Evolutionary conservation across 2,888 invertebrate species (phyloP).

Genomic region (Coleophora flavipennella): DNA sequence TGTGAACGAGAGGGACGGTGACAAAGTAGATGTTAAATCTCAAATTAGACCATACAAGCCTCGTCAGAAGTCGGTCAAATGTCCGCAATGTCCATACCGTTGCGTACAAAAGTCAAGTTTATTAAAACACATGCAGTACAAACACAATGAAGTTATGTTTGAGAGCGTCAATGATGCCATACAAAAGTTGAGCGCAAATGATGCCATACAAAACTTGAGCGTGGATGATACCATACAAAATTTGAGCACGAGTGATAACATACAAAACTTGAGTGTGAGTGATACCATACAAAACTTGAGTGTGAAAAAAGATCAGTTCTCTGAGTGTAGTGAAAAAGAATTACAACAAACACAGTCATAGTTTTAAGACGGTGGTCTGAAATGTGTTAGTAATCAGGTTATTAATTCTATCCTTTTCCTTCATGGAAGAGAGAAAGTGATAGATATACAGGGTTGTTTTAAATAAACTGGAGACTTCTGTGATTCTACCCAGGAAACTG

Average conservation of each 20-base stretch:
- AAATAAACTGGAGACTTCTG: too few species aligned
- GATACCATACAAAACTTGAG: constrained; percentile 19
- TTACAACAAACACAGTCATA: constrained; percentile 24
- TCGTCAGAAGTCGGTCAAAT: constrained; percentile 57
- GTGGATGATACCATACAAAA: constrained; percentile 25
- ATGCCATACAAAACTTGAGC: not conserved
- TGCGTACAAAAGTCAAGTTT: constrained; percentile 62
- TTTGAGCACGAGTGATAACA: constrained; percentile 23
- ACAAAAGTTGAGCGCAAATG: not conserved
- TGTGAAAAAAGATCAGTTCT: constrained; percentile 32
- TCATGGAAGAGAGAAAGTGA: too few species aligned
- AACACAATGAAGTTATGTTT: constrained; percentile 32
- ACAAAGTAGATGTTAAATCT: constrained; percentile 37
- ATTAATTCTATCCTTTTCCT: too few species aligned
- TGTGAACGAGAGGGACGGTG: constrained; percentile 49
- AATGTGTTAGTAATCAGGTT: too few species aligned
- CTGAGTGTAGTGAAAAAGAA: constrained; percentile 18
- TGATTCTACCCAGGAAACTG: too few species aligned
- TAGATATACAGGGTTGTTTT: too few species aligned
- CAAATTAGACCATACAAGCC: constrained; percentile 53
- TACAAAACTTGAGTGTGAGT: not conserved
- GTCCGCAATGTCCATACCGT: constrained; percentile 50
- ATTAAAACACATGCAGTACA: constrained; percentile 60
- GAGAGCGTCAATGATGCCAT: constrained; percentile 21
- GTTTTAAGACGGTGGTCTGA: constrained; percentile 8